Evolutionary conservation across 30 jellyfish, hydroid and myxozoan genomes (phyloP).

Genomic region (Pelagia noctiluca): DNA sequence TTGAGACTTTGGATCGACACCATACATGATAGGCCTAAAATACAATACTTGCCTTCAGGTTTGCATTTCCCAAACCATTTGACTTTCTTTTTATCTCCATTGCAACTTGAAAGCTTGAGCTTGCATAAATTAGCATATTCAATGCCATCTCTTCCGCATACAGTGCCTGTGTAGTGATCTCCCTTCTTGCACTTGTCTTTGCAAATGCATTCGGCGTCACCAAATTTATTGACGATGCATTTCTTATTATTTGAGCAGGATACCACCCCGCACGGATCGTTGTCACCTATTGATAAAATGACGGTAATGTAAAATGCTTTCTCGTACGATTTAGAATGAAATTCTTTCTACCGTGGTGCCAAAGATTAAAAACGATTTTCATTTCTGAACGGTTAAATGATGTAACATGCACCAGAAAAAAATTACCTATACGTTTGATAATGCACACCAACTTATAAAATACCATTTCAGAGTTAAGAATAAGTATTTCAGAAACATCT

Average conservation of each 20-base stretch:
- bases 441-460: no score
- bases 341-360: not conserved
- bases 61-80: conserved; percentile 71
- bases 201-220: conserved; percentile 71
- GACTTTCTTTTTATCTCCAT: conserved; percentile 41
- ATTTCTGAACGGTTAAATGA: no score
- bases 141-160: conserved; percentile 81
- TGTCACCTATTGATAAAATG: conserved; percentile 33
- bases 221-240: conserved; percentile 64
- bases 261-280: conserved; percentile 70
- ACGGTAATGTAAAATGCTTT: no score
- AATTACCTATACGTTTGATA: no score
- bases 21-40: no score
- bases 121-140: conserved; percentile 73
- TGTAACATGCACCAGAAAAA: no score
- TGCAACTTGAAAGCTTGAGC: conserved; percentile 57
- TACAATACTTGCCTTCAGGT: conserved; percentile 25
- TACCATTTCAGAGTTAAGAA: no score
- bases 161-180: conserved; percentile 61
- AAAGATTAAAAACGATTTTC: no score
- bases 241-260: conserved; percentile 47
- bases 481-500: no score
- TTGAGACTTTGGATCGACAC: no score
- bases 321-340: not conserved
- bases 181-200: conserved; percentile 47